Evolutionary conservation across 2,888 invertebrate species (phyloP).

Genomic region (Azorinus chamasolen): DNA sequence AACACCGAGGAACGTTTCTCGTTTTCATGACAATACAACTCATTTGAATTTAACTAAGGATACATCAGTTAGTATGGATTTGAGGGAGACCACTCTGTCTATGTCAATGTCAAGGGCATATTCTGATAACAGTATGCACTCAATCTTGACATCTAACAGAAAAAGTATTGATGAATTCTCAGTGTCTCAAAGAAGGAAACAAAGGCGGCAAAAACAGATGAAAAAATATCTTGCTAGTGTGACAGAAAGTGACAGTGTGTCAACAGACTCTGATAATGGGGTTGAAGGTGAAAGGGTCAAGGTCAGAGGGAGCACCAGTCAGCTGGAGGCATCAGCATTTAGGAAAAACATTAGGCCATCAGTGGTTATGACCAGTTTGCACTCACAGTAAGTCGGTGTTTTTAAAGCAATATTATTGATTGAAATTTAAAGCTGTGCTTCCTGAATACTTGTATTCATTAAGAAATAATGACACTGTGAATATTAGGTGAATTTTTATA

Average conservation of each 20-base stretch:
- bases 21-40: conserved; percentile 42
- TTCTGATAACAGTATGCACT: conserved; percentile 63
- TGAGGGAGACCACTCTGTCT: conserved; percentile 65
- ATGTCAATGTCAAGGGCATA: conserved; percentile 74
- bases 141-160: conserved; percentile 51
- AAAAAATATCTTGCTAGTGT: conserved; percentile 11
- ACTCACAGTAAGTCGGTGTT: conserved; percentile 72
- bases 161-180: conserved; percentile 76
- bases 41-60: conserved; percentile 56
- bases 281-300: conserved; percentile 16
- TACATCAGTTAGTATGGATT: conserved; percentile 45
- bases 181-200: conserved; percentile 1
- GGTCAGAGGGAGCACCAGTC: not conserved
- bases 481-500: too few relatives aligned
- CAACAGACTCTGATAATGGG: conserved; percentile 62
- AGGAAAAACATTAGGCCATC: conserved; percentile 66
- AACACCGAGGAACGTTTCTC: not conserved
- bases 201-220: not conserved
- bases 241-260: not conserved
- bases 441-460: too few relatives aligned
- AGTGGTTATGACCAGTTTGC: conserved; percentile 79
- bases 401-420: too few relatives aligned
- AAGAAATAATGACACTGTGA: too few relatives aligned
- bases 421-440: too few relatives aligned
- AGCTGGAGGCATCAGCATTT: conserved; percentile 11